phyloP scores from a whole-genome alignment of 2,797 vertebrate species.

The Vireo griseus region DNA sequence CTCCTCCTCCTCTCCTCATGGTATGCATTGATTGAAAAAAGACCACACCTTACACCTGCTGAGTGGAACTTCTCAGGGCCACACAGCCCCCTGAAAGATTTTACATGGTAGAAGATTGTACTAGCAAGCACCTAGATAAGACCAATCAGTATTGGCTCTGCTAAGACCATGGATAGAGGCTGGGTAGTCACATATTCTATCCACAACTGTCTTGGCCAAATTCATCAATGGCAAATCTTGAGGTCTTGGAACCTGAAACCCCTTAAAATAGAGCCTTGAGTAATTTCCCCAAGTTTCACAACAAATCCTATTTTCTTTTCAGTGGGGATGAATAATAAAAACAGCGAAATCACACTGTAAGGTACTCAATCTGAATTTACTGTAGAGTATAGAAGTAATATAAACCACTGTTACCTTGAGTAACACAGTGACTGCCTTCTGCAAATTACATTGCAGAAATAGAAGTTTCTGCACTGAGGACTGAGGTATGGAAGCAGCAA shows the following conservation, averaged over 20 bases:
- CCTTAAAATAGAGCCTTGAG: not conserved
- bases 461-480: not conserved
- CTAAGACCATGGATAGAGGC: accelerated
- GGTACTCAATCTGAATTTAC: not conserved
- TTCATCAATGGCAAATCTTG: not conserved
- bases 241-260: not conserved
- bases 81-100: not conserved
- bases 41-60: accelerated
- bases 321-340: not conserved
- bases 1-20: not conserved
- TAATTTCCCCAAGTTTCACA: not conserved
- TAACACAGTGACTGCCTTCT: constrained; percentile 13
- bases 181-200: not conserved
- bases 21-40: not conserved
- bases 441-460: constrained; percentile 8
- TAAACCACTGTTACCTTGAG: not conserved
- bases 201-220: not conserved
- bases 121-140: not conserved
- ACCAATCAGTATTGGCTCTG: not conserved
- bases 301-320: constrained; percentile 2
- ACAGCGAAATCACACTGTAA: not conserved
- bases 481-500: not conserved
- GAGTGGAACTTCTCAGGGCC: not conserved
- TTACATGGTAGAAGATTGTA: not conserved
- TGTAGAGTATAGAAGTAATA: not conserved